Evolutionary conservation across 1,140 invertebrate species (phyloP), one percentile per base, ranked within the genome.

Genomic region (Platyura marginata): DNA sequence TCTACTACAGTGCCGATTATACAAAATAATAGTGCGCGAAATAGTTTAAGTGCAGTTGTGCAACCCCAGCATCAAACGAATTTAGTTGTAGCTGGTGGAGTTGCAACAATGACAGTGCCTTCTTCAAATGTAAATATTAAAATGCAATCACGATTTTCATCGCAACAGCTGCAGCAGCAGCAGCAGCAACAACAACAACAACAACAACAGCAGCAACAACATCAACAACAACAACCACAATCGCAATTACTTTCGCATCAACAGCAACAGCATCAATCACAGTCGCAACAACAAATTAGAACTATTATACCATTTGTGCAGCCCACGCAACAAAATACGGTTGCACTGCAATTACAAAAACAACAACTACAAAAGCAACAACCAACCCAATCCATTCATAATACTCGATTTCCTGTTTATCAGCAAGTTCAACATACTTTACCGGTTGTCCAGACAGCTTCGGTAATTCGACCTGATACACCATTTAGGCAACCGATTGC

Each of bases 371-470:
- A 29, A 29, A 23, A 22, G 3, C 40, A 19, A 40, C 36, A 40
- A 40, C 42, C 46, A 25, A 49, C 51, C 11, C 43, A 54, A 20
- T n/a, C n/a, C n/a, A n/a, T n/a, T n/a, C 53, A 51, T 22, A 44
- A 41, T 9, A 33, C 32, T 15, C 44, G 41, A 23, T 47, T 44
- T 42, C 13, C 37, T 19, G 36, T 18, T 2, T 45, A 48, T 29
- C 15, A 48, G 21, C 43, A 48, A 13, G 46, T 54, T 51, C 37
- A 55, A 51, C 47, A 54, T 43, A 49, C 25, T n/a, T n/a, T n/a
- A n/a, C n/a, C n/a, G n/a, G n/a, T n/a, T n/a, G n/a, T n/a, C n/a
- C n/a, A n/a, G n/a, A n/a, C n/a, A n/a, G n/a, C 9, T 37, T n/a
- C n/a, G 15, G 39, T 41, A 33, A 50, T 22, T 13, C 20, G 25